Evolutionary conservation across 2,888 invertebrate genomes (phyloP), one percentile per base, ranked within the genome.

Genomic region (Phaonia tiefii): DNA sequence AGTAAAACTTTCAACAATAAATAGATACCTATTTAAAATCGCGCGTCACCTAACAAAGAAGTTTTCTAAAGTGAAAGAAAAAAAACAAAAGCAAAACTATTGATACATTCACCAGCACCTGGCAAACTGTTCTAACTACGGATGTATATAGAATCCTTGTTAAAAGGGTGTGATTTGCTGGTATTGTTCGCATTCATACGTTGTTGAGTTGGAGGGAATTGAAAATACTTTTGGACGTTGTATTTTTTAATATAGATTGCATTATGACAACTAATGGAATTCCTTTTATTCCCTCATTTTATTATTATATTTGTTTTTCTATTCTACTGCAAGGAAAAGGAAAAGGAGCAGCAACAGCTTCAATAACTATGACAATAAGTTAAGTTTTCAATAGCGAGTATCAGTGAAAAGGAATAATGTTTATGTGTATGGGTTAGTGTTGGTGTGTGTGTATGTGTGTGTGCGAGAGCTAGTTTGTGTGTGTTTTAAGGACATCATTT

Each of bases 241-340:
- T 63, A 37, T 63, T 39, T 31, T 78, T 65, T 65, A 75, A 81
- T 42, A 51, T 39, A 69, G 63, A 73, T 72, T 63, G 56, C 67
- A 67, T 78, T 77, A 72, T 74, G 69, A 56, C 60, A 75, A 75
- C 63, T 75, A 78, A 75, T 69, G 78, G 72, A 75, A 78, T 78
- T 81, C 51, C 46, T 65, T 63, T 42, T 51, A 17, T 56, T 76
- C 49, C 17, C 7, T 60, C 60, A 60, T 37, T 63, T 63, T 42
- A 63, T 63, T 63, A 63, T 63, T 42, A 22, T 20, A 42, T 42
- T 63, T 42, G 10, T 51, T 17, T 2, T 17, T 22, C 22, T 17
- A 13, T 44, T 22, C 20, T 11, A 20, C 20, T 51, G 51, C 11
- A 17, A 51, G 20, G 51, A 51, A 51, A 10, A 22, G 10, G 1